Conservation (phyloP, 2,797 vertebrate species). For the Chloroceryle amazona region DNA sequence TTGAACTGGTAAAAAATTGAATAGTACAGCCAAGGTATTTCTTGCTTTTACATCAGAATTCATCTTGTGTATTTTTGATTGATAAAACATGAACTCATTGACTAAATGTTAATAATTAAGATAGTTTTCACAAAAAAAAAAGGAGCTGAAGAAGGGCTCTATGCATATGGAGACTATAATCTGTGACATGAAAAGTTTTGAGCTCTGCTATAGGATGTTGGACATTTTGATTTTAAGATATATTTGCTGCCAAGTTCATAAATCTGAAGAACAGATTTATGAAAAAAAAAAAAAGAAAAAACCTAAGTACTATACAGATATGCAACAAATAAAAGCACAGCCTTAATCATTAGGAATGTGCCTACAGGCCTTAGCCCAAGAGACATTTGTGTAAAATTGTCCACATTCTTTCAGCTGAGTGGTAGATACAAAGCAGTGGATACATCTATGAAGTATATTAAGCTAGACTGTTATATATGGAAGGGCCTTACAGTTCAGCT, state of each 20-base stretch:
- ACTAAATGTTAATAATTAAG: not conserved
- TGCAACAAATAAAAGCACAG: constrained; percentile 27
- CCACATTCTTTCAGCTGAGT: not conserved
- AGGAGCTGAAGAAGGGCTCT: not conserved
- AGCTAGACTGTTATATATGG: constrained; percentile 28
- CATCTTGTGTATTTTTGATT: not conserved
- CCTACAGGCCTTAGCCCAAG: not conserved
- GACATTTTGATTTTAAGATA: not conserved
- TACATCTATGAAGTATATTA: constrained; percentile 33
- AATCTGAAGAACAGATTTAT: not conserved
- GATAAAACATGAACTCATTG: not conserved
- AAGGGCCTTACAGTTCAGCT: constrained; percentile 51
- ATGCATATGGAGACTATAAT: not conserved
- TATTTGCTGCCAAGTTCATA: not conserved
- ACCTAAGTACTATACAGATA: not conserved
- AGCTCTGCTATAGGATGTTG: not conserved
- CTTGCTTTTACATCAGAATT: not conserved
- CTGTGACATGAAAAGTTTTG: not conserved
- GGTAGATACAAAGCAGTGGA: not conserved
- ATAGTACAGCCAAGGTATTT: not conserved
- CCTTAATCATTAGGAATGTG: not conserved
- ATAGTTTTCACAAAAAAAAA: not conserved
- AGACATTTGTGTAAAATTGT: constrained; percentile 15
- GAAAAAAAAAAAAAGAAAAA: not conserved
- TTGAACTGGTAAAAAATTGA: not conserved